Evolutionary conservation across 2,888 invertebrate genomes (phyloP).

Genomic region (Caenorhabditis macrosperma): DNA sequence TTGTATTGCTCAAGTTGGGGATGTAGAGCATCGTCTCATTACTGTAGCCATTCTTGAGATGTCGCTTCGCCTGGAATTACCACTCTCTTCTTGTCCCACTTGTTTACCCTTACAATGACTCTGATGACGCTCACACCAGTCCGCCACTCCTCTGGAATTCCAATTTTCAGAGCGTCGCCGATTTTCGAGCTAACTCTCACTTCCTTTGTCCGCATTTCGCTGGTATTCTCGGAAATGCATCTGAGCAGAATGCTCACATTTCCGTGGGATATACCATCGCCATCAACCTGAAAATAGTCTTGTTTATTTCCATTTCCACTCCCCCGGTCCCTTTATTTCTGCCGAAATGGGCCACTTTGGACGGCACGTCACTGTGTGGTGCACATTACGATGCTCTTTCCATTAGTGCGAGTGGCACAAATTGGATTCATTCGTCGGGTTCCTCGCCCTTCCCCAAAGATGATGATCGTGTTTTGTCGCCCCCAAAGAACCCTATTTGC

Average conservation of each 20-base stretch:
- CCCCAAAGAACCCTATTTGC: slow-evolving; percentile 2
- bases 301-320: slow-evolving; percentile 5
- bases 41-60: slow-evolving; percentile 36
- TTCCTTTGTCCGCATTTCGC: slow-evolving; percentile 39
- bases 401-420: slow-evolving; percentile 12
- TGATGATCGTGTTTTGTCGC: slow-evolving; percentile 8
- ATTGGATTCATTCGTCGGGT: slow-evolving; percentile 23
- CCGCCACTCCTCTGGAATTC: slow-evolving; percentile 53
- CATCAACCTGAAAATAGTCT: slow-evolving; percentile 45
- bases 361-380: neutral
- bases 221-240: slow-evolving; percentile 32
- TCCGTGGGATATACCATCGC: slow-evolving; percentile 47
- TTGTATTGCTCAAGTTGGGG: slow-evolving; percentile 39
- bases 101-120: slow-evolving; percentile 37
- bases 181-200: slow-evolving; percentile 47
- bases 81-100: neutral
- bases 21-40: slow-evolving; percentile 53
- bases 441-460: neutral
- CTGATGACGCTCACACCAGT: slow-evolving; percentile 38
- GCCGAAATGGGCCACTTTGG: slow-evolving; percentile 3
- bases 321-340: neutral
- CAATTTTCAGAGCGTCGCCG: slow-evolving; percentile 45
- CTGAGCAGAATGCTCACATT: slow-evolving; percentile 39
- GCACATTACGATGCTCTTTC: slow-evolving; percentile 17
- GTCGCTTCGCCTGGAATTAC: slow-evolving; percentile 38